phyloP scores from a whole-genome alignment of 2,888 invertebrate genomes.

The Drosophila flavopinicola region DNA sequence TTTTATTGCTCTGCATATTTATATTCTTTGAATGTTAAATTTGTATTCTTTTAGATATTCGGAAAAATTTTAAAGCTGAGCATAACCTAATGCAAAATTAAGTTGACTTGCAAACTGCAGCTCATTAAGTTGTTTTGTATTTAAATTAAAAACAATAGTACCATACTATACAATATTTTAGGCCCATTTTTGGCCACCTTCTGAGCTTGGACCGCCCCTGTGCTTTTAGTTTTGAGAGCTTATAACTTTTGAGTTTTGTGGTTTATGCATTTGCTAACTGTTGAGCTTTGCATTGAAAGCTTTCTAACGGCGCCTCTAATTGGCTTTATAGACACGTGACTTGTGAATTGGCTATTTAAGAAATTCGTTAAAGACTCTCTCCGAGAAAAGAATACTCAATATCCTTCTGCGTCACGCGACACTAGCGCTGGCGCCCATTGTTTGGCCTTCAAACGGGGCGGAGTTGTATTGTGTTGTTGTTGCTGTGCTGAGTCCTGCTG shows the following conservation, averaged over 20 bases:
- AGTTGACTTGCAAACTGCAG: too few relatives aligned
- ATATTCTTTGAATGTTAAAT: too few relatives aligned
- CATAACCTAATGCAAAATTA: too few relatives aligned
- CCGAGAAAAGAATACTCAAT: constrained; percentile 55
- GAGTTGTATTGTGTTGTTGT: constrained; percentile 18
- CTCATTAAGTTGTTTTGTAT: too few relatives aligned
- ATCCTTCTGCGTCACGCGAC: constrained; percentile 74
- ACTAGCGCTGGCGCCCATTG: constrained; percentile 56
- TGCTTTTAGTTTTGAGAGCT: neutral
- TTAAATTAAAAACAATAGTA: neutral
- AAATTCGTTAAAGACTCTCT: constrained; percentile 41
- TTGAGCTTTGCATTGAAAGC: constrained; percentile 50
- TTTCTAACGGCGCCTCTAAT: constrained; percentile 50
- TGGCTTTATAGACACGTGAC: constrained; percentile 70
- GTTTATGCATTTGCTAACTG: constrained; percentile 47
- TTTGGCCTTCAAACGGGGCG: constrained; percentile 66
- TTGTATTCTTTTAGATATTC: too few relatives aligned
- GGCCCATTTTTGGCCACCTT: neutral
- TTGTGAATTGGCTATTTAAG: constrained; percentile 36
- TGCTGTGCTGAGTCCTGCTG: constrained; percentile 14
- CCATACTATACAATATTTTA: too few relatives aligned
- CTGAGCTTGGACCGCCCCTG: neutral
- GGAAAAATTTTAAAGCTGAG: too few relatives aligned
- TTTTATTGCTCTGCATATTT: neutral
- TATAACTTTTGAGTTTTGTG: constrained; percentile 11